A percentile compares a stretch with the other conserved stretches of the same genome.
phyloP scores from a whole-genome alignment of 2,888 invertebrate genomes.

The Branchellion lobata region DNA sequence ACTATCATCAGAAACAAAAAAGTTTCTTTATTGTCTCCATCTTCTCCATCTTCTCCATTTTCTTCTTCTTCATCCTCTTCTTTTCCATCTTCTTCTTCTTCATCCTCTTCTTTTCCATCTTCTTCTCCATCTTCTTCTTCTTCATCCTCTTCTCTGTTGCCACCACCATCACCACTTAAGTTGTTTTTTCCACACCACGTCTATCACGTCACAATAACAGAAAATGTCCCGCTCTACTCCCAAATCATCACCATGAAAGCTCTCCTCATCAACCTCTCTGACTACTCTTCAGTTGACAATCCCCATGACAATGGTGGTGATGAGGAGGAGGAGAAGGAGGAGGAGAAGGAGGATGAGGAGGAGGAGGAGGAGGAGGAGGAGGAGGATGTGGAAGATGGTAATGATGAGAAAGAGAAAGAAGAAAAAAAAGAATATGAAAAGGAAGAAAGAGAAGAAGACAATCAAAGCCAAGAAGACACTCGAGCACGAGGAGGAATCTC shows the following conservation, averaged over 20 bases:
- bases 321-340: background rate
- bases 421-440: no score
- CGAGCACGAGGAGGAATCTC: no score
- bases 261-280: background rate
- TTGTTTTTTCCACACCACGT: background rate
- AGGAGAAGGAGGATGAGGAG: background rate
- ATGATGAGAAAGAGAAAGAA: no score
- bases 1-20: no score
- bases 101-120: no score
- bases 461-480: no score
- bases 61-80: no score
- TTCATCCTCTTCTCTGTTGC: background rate
- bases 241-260: background rate
- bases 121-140: background rate
- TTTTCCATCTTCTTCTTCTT: no score
- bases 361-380: background rate
- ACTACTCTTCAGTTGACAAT: background rate
- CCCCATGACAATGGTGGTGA: background rate
- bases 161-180: background rate
- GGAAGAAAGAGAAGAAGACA: no score
- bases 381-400: background rate
- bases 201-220: background rate
- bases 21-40: no score
- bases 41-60: no score
- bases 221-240: background rate